Base-by-base conservation (phyloP, 2,113 vertebrate genomes). In the Callionymus lyra region DNA sequence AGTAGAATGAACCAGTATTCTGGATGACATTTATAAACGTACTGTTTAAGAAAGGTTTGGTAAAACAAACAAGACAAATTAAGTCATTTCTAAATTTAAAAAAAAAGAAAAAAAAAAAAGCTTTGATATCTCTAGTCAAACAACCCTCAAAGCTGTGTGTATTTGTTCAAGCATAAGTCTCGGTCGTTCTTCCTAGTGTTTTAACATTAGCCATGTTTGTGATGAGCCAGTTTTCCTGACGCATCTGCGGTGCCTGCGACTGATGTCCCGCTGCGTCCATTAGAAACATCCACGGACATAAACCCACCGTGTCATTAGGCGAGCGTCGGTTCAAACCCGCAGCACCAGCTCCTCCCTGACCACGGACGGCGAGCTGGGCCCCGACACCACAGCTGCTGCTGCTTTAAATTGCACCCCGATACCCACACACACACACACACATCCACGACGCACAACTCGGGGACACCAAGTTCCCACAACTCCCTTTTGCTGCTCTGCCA, bases 231-330 rank as follows among this genome's bases (percentile, higher is more conserved):
- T 8, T 27, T 8, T 27, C 21, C 21, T 27, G 21, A 27, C 21
- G 21, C 21, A 27, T 27, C 21, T 27, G 21, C 21, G 21, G 21
- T 27, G 64, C 35, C 36, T 41, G n/a, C n/a, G n/a, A n/a, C n/a
- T 50, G 21, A 27, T 27, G 21, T 27, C 4, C 4, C 21, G 21
- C 4, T 27, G 21, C 21, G 4, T 27, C 21, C 21, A 27, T 27
- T 27, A 27, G 21, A 27, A 27, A 27, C 8, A 27, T 27, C 8
- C 21, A 27, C 47, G 51, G 65, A 44, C 48, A 55, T 41, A 31
- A 65, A 68, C 42, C 59, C 47, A 31, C 51, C 38, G 44, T 59
- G 63, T 72, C 70, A 76, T 79, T 76, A 75, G 64, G 42, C 27
- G 40, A 54, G 18, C 31, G 52, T 32, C 37, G 50, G 42, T 53